Conservation (phyloP, 2,113 vertebrate genomes). For the Muscicapa adusta region DNA sequence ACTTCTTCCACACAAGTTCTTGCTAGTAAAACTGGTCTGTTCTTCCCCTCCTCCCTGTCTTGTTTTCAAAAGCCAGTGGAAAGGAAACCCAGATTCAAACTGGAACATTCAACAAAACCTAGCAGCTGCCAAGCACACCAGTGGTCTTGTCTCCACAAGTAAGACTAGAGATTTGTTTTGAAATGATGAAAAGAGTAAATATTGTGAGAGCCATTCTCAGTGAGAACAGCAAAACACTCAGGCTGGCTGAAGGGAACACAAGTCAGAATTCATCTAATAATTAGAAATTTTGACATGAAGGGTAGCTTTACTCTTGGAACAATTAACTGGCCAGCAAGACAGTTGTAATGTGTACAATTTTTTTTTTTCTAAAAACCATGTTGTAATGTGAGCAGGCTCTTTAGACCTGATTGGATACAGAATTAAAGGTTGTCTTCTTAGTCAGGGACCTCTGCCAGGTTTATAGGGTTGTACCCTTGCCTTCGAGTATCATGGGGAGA, state of each 20-base stretch:
- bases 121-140: not conserved
- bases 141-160: slow-evolving; percentile 37
- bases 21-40: not conserved
- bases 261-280: not conserved
- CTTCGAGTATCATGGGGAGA: not conserved
- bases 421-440: not conserved
- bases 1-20: not conserved
- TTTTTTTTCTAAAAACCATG: not conserved
- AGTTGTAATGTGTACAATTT: not conserved
- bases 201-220: slow-evolving; percentile 21
- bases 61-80: slow-evolving; percentile 30
- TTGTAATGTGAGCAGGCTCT: not conserved
- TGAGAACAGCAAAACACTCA: not conserved
- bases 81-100: slow-evolving; percentile 26
- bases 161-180: slow-evolving; percentile 29
- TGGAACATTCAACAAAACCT: slow-evolving; percentile 39
- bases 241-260: not conserved
- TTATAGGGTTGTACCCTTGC: not conserved
- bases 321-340: not conserved
- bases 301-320: not conserved
- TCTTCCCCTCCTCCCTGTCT: not conserved
- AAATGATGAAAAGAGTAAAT: slow-evolving; percentile 12
- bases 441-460: not conserved
- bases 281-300: not conserved
- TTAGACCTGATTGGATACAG: not conserved